A percentile compares a stretch with the other conserved stretches of the same genome.
Conservation (phyloP, 2,797 vertebrate genomes). For the Myotis daubentonii region DNA sequence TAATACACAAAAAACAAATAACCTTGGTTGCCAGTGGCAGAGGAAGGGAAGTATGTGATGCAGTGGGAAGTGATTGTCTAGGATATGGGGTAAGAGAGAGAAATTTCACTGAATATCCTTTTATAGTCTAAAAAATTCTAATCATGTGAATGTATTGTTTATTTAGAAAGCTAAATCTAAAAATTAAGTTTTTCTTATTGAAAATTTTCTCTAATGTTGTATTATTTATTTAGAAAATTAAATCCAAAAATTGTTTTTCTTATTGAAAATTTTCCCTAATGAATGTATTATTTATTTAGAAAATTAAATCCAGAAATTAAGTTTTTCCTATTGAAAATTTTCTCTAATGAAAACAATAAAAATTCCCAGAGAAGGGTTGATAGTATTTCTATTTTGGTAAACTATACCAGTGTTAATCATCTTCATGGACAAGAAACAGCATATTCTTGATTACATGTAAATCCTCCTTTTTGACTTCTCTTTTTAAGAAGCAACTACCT, state of each 20-base stretch:
- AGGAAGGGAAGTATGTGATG: background rate
- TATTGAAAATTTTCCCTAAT: background rate
- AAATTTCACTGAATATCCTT: background rate
- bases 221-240: background rate
- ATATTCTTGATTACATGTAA: background rate
- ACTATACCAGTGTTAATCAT: background rate
- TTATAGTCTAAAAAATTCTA: background rate
- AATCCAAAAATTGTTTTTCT: background rate
- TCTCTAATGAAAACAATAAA: constrained; percentile 2
- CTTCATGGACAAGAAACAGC: background rate
- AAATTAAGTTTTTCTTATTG: background rate
- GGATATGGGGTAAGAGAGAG: background rate
- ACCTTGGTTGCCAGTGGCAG: background rate
- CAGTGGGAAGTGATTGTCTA: background rate
- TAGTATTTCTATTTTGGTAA: background rate
- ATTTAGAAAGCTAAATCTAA: background rate
- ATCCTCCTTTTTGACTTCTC: background rate
- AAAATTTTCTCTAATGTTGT: background rate
- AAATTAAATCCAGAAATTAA: background rate
- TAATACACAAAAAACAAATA: background rate
- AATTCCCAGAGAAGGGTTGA: background rate
- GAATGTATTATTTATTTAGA: background rate
- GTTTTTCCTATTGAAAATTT: background rate
- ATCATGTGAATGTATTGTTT: background rate
- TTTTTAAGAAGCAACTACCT: background rate